A percentile compares a stretch with the other conserved stretches of the same genome.
Conservation (phyloP, 2,113 vertebrate genomes). For the Solenodon paradoxus region DNA sequence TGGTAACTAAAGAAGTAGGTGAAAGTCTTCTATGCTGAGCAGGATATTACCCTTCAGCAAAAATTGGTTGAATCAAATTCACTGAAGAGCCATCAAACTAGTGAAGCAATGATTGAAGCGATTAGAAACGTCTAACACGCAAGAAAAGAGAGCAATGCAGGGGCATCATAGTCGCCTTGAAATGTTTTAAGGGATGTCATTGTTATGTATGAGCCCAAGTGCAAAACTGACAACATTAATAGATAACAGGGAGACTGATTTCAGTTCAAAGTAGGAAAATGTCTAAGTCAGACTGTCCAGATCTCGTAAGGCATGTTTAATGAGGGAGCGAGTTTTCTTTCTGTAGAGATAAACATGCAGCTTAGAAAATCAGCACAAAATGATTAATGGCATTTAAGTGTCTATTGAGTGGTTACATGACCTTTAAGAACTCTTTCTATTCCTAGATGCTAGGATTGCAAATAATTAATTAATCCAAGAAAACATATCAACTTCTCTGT, state of each 20-base stretch:
- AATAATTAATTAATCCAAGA: background rate
- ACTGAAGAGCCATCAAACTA: background rate
- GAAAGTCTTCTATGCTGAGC: background rate
- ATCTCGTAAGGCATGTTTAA: background rate
- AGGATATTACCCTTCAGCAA: background rate
- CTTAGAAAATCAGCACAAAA: background rate
- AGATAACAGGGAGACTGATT: background rate
- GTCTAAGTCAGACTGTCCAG: background rate
- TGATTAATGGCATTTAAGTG: background rate
- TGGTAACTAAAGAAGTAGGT: background rate
- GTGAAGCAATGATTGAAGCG: background rate
- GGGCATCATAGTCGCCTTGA: background rate
- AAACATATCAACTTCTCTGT: background rate
- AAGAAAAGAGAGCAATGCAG: background rate
- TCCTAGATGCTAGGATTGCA: background rate
- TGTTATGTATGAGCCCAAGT: background rate
- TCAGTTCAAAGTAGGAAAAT: background rate
- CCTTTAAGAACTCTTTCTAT: background rate
- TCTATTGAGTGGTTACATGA: background rate
- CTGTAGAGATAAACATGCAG: background rate
- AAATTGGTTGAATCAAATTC: background rate
- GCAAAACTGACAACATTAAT: background rate
- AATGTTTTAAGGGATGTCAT: background rate
- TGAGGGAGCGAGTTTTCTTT: background rate
- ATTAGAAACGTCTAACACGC: background rate